Base-by-base conservation (phyloP, 2,797 vertebrate genomes). In the Epinephelus coioides region DNA sequence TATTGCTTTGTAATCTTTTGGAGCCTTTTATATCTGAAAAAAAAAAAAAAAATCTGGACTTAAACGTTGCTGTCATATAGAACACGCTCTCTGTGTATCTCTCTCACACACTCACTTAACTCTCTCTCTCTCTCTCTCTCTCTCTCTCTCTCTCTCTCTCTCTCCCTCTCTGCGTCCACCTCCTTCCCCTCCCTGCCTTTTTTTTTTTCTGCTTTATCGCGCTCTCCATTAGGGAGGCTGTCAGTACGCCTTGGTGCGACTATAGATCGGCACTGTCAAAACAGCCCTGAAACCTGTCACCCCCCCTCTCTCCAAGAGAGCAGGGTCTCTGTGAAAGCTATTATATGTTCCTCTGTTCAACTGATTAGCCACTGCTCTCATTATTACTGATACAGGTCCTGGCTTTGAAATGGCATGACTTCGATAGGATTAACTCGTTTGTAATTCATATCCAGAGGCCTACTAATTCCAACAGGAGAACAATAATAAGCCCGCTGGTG, bases 261-360 rank as follows among this genome's bases (percentile, higher is more conserved):
- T 94, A 93, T 94, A 87, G 91, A 94, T 94, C 61, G 86, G 88
- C 83, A 79, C 80, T n/a, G 89, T 95, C 93, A 91, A 89, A 95
- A 91, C 84, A 88, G 84, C 87, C 82, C 77, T 88, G 89, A 90
- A 86, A 83, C 83, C 86, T 91, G 90, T 92, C 93, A 88, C 79
- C 61, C 72, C 72, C 72, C 65, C 75, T 72, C 79, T 75, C 82
- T 86, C 86, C 82, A 25, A 69, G 89, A 78, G 88, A 90, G 81
- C 88, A 74, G 60, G 69, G 78, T 76, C 77, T 73, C 71, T 81
- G 86, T 90, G 85, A 92, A 94, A 88, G 84, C 90, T 87, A 91
- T 93, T 93, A 89, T 90, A 85, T 62, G 59, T 90, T 85, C 55
- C 76, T 92, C 82, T 92, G 86, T 93, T 91, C 82, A 79, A 66